Conservation (phyloP, 2,888 invertebrate genomes). For the Dinocampus coccinellae region DNA sequence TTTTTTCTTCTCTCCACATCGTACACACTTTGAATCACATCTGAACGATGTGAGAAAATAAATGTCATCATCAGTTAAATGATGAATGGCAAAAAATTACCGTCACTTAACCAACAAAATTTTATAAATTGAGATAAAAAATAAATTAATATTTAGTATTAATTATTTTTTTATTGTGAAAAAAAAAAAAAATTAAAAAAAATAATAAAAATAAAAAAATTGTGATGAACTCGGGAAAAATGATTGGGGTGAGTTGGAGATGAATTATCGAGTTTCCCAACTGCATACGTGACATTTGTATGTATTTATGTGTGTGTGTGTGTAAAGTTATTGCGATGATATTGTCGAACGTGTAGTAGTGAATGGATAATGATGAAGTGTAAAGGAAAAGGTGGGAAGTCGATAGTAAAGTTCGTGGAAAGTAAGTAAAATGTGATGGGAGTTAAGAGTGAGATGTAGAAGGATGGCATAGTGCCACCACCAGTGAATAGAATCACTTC, state of each 20-base stretch:
- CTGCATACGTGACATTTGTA: not conserved
- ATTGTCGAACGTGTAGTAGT: not conserved
- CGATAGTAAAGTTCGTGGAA: not conserved
- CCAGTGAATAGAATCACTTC: not conserved
- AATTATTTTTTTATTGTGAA: too few relatives aligned
- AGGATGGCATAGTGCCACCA: not conserved
- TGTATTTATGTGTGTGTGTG: not conserved
- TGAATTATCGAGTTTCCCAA: not conserved
- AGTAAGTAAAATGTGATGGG: not conserved
- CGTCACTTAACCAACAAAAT: too few relatives aligned
- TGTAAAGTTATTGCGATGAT: too few relatives aligned
- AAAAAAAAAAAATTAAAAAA: too few relatives aligned
- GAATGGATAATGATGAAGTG: not conserved
- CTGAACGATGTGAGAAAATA: conserved; percentile 19
- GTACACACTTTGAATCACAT: conserved; percentile 4
- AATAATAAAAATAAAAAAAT: too few relatives aligned
- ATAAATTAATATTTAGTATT: too few relatives aligned
- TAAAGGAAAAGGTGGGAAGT: not conserved
- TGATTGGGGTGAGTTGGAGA: not conserved
- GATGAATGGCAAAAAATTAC: not conserved
- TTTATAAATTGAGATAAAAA: too few relatives aligned
- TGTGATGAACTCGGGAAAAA: too few relatives aligned
- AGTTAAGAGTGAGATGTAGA: too few relatives aligned
- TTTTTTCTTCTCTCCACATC: conserved; percentile 21
- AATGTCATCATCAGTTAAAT: conserved; percentile 6